Evolutionary conservation across 2,797 vertebrate genomes (phyloP).

Genomic region (Kryptopterus vitreolus): DNA sequence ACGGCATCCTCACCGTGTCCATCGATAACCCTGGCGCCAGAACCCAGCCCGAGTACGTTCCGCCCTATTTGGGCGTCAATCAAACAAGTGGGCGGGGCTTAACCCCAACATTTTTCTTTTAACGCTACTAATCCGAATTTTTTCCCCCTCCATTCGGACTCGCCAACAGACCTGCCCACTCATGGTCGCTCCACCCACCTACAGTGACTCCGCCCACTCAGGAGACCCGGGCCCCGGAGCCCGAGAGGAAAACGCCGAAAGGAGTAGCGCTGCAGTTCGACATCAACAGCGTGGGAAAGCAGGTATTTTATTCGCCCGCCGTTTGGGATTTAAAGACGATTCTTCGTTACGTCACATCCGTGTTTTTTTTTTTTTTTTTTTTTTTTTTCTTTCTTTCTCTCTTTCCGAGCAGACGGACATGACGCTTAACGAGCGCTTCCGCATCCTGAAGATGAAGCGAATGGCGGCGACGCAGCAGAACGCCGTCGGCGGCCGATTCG

Average conservation of each 20-base stretch:
- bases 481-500: slow-evolving; percentile 87
- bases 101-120: too few species aligned
- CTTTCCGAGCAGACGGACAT: slow-evolving; percentile 82
- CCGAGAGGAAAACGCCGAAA: slow-evolving; percentile 88
- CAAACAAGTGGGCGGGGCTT: not conserved
- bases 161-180: slow-evolving; percentile 71
- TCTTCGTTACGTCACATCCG: not conserved
- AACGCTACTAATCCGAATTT: too few species aligned
- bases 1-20: slow-evolving; percentile 89
- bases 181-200: slow-evolving; percentile 82
- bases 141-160: too few species aligned
- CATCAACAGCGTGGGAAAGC: slow-evolving; percentile 96
- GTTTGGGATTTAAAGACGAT: not conserved
- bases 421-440: slow-evolving; percentile 93
- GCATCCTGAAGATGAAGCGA: slow-evolving; percentile 89
- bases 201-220: slow-evolving; percentile 67
- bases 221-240: slow-evolving; percentile 73
- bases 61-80: not conserved
- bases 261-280: slow-evolving; percentile 93
- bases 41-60: slow-evolving; percentile 79
- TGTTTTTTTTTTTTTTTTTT: not conserved
- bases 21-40: slow-evolving; percentile 89
- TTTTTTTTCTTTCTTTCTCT: not conserved
- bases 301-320: slow-evolving; percentile 68
- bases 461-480: slow-evolving; percentile 71